These are phyloP conservation scores for Congeria kusceri DNA, from an alignment of 2,888 invertebrate species.

Conservation along the genomic window DNA sequence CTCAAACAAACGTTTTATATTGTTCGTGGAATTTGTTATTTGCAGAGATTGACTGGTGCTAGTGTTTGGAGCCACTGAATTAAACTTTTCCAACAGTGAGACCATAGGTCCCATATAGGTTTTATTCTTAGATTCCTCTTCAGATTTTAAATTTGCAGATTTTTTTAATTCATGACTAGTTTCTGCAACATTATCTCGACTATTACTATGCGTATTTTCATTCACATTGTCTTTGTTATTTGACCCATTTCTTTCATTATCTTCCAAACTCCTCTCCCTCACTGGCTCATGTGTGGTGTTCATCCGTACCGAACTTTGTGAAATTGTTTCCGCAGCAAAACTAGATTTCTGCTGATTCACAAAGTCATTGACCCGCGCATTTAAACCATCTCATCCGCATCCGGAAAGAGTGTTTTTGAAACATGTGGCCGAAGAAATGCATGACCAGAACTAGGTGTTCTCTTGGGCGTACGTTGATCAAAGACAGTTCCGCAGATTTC, in stretches of 20 bases:
- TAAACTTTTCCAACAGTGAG: slow-evolving; percentile 39
- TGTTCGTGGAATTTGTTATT: background rate
- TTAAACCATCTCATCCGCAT: slow-evolving; percentile 6
- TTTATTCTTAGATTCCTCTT: background rate
- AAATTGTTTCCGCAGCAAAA: too few species aligned
- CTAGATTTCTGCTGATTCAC: too few species aligned
- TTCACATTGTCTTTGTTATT: too few species aligned
- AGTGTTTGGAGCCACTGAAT: slow-evolving; percentile 15
- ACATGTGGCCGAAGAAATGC: slow-evolving; percentile 28
- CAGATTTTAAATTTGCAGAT: background rate
- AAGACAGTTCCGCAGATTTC: slow-evolving; percentile 7
- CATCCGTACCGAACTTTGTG: too few species aligned
- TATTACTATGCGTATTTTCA: too few species aligned
- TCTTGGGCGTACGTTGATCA: slow-evolving; percentile 52
- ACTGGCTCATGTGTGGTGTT: too few species aligned
- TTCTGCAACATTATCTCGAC: too few species aligned
- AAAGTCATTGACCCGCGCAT: too few species aligned
- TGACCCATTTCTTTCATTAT: too few species aligned
- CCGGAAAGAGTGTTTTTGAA: slow-evolving; percentile 52
- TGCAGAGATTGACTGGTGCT: background rate
- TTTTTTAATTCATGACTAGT: too few species aligned
- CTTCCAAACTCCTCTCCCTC: too few species aligned
- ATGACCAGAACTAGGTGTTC: slow-evolving; percentile 23
- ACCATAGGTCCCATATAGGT: slow-evolving; percentile 42
- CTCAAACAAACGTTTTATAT: background rate